phyloP scores from a whole-genome alignment of 1,140 invertebrate species.

The Hestina assimilis region DNA sequence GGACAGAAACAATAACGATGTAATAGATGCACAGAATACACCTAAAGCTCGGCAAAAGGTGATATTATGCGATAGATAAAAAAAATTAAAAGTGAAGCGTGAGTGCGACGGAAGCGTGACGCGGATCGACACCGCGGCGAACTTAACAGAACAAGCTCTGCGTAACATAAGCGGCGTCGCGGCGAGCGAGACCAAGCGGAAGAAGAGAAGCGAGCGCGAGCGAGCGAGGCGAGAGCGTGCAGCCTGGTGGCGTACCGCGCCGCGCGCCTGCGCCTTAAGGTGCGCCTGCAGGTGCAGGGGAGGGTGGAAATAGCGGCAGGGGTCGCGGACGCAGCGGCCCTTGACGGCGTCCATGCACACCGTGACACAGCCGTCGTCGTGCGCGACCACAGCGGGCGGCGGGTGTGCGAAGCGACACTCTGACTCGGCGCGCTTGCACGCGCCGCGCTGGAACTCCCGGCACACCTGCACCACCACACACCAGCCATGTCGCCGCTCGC shows the following conservation, averaged over 20 bases:
- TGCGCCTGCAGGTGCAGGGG: conserved; percentile 98
- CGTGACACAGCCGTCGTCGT: conserved; percentile 97
- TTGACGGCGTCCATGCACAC: conserved; percentile 99
- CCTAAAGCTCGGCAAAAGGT: conserved; percentile 76
- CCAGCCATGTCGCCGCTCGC: conserved; percentile 57
- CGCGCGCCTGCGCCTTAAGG: conserved; percentile 98
- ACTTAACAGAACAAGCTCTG: conserved; percentile 72
- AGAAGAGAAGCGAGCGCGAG: conserved; percentile 73
- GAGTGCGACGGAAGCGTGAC: conserved; percentile 77
- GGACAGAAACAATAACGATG: conserved; percentile 78
- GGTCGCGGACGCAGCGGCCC: conserved; percentile 96
- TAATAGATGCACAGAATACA: conserved; percentile 79
- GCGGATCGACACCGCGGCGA: conserved; percentile 61
- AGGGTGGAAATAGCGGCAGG: conserved; percentile 98
- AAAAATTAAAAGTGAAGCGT: conserved; percentile 76
- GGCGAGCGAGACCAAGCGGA: conserved; percentile 73
- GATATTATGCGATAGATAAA: conserved; percentile 76
- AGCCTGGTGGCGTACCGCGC: conserved; percentile 92
- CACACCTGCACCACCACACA: conserved; percentile 89
- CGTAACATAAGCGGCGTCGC: conserved; percentile 73
- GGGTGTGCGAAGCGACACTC: conserved; percentile 99
- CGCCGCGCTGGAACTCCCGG: conserved; percentile 98
- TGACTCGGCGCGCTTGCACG: conserved; percentile 96
- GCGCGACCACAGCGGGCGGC: conserved; percentile 94
- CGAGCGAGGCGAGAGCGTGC: conserved; percentile 74